Base-by-base conservation (phyloP, 2,113 vertebrate genomes). In the Pimephales promelas region DNA sequence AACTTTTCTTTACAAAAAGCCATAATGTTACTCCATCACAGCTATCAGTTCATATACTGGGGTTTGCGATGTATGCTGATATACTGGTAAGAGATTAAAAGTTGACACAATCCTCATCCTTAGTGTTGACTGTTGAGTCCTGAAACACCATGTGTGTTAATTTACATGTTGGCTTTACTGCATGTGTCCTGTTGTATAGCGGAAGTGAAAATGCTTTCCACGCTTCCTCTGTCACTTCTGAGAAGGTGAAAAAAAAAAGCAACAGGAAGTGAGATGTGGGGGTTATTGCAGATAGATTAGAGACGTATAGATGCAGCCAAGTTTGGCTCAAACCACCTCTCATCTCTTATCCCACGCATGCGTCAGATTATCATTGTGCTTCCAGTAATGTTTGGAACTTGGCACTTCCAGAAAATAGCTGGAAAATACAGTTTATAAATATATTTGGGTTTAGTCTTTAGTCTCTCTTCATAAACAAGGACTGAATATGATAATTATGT, bases 171-270 rank as follows among this genome's bases (percentile, higher is more conserved):
- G 82, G 76, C 24, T 13, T 73, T 59, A 62, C 49, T 43, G 8
- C 1, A 40, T 61, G 43, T 61, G 31, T 26, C 66, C 75, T 72
- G n/a, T 75, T 81, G 81, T 80, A 45, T 16, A 79, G 86, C 78
- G 87, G 88, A 90, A 90, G 84, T 85, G 88, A 88, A 86, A 90
- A 84, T 61, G 85, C 79, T 79, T 66, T 79, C 68, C 68, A 66
- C 34, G 81, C 91, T 90, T 66, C 91, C 89, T 92, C 93, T 92
- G 88, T 88, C 47, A 22, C 79, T 81, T 92, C 85, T 88, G 81
- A 81, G 83, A 88, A 88, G 76, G 83, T 34, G 68, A 70, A 85
- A 84, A 70, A 84, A 70, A 40, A 79, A 79, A 89, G 90, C 85
- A 79, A 86, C 14, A 84, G 86, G 89, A 85, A 77, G 82, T 68